These are phyloP conservation scores for Dascillus cervinus DNA, from an alignment of 2,888 invertebrate genomes.

Conservation along the genomic window DNA sequence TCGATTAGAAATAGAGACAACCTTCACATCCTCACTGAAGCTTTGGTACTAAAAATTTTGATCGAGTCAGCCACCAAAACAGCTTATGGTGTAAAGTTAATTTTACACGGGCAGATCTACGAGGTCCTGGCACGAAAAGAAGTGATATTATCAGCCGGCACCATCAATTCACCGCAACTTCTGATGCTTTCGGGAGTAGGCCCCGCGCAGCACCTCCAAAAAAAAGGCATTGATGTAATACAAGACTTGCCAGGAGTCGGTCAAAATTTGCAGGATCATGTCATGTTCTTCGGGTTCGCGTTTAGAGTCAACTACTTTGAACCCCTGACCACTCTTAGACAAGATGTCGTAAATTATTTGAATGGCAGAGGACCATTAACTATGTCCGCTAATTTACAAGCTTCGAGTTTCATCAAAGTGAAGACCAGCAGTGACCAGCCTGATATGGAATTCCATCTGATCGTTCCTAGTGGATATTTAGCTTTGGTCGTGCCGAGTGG, in stretches of 20 bases:
- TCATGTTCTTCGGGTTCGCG: slow-evolving; percentile 59
- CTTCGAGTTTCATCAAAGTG: slow-evolving; percentile 17
- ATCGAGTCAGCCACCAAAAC: slow-evolving; percentile 44
- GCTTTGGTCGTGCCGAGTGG: too few relatives aligned
- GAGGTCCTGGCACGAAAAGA: slow-evolving; percentile 56
- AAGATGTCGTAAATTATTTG: slow-evolving; percentile 18
- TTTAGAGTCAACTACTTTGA: slow-evolving; percentile 51
- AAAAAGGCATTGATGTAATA: slow-evolving; percentile 51
- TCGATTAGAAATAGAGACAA: slow-evolving; percentile 47
- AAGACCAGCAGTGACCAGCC: slow-evolving; percentile 18
- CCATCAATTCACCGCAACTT: slow-evolving; percentile 74
- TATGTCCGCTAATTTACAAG: slow-evolving; percentile 23
- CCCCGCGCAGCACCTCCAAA: slow-evolving; percentile 50
- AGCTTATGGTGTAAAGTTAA: slow-evolving; percentile 60
- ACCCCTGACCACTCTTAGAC: slow-evolving; percentile 3
- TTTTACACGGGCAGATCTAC: slow-evolving; percentile 49
- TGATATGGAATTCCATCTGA: slow-evolving; percentile 25
- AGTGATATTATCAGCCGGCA: slow-evolving; percentile 68
- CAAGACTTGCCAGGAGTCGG: slow-evolving; percentile 67
- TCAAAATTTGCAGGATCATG: slow-evolving; percentile 68
- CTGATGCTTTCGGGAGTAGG: slow-evolving; percentile 77
- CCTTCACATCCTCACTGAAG: slow-evolving; percentile 49
- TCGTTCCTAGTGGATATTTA: slow-evolving; percentile 45
- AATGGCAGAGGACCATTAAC: slow-evolving; percentile 19
- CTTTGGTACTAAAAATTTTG: slow-evolving; percentile 48